Evolutionary conservation across 2,888 invertebrate species (phyloP), one percentile per base, ranked within the genome.

Genomic region (Camponotus fellah): DNA sequence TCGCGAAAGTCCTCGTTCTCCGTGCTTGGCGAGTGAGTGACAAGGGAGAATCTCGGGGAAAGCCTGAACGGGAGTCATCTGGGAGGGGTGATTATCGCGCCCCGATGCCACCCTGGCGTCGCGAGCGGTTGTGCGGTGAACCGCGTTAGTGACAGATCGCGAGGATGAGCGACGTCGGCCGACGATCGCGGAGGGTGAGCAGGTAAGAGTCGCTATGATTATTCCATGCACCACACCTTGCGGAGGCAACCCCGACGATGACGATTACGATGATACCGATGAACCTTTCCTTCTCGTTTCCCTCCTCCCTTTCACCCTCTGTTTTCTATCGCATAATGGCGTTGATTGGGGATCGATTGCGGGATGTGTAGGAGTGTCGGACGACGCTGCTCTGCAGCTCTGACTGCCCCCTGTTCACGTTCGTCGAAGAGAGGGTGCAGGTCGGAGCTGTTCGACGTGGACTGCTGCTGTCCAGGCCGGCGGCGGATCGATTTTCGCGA

Each of bases 401-500:
- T 0, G 68, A 40, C n/a, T 53, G 32, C 49, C 34, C 60, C 71
- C 60, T 46, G 79, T 71, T 66, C 32, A 71, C 71, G 71, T 82
- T 85, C 65, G 43, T 65, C 56, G 68, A n/a, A 32, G 32, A 12
- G 56, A 84, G 74, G 82, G 53, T 84, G 82, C 85, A 72, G 66
- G 64, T 68, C 43, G 74, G 74, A 86, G 62, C 69, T 75, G 40
- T 86, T 85, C 81, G 82, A 87, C 85, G 69, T 87, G 86, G 65
- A 85, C 85, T 86, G 79, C 66, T 32, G 82, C 71, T 85, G 87
- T 89, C 87, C 87, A 86, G 88, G 86, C 90, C 85, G 89, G 86
- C 87, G 69, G 86, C 85, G 88, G 68, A 90, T 90, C 90, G 90
- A 90, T 90, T 90, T 88, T 88, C 86, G 72, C 60, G 86, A 83